Evolutionary conservation across 2,888 invertebrate species (phyloP).

Genomic region (Calameuta pallipes): DNA sequence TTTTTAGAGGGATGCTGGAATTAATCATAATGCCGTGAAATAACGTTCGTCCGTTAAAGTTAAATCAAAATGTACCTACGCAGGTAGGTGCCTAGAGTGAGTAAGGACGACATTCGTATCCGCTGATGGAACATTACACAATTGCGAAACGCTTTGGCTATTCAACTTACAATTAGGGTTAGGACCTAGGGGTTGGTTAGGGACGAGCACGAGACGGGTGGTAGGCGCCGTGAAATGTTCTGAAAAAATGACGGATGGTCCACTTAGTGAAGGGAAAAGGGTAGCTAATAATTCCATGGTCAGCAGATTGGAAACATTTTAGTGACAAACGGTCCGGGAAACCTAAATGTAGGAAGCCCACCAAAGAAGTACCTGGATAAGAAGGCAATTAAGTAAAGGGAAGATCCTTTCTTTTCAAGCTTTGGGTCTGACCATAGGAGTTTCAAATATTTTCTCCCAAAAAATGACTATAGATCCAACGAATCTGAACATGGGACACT

Average conservation of each 20-base stretch:
- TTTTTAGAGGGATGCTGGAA: not conserved
- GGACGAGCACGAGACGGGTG: not conserved
- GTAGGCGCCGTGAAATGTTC: not conserved
- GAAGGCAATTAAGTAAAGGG: not conserved
- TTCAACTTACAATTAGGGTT: not conserved
- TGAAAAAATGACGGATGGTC: conserved; percentile 16
- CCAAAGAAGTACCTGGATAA: conserved; percentile 3
- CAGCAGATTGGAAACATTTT: conserved; percentile 16
- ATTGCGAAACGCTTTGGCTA: not conserved
- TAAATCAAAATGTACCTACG: not conserved
- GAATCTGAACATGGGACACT: not conserved
- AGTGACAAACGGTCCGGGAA: conserved; percentile 14
- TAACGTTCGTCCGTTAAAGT: not conserved
- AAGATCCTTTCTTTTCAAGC: not conserved
- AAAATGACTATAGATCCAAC: not conserved
- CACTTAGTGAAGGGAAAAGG: conserved; percentile 14
- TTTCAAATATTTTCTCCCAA: not conserved
- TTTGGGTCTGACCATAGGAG: not conserved
- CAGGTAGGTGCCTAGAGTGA: not conserved
- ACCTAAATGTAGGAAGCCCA: not conserved
- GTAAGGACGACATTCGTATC: not conserved
- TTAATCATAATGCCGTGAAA: not conserved
- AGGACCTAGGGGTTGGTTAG: not conserved
- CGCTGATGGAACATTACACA: not conserved
- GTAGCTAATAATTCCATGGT: conserved; percentile 12